Evolutionary conservation across 2,888 invertebrate species (phyloP), one percentile per base, ranked within the genome.

Genomic region (Tipula lateralis): DNA sequence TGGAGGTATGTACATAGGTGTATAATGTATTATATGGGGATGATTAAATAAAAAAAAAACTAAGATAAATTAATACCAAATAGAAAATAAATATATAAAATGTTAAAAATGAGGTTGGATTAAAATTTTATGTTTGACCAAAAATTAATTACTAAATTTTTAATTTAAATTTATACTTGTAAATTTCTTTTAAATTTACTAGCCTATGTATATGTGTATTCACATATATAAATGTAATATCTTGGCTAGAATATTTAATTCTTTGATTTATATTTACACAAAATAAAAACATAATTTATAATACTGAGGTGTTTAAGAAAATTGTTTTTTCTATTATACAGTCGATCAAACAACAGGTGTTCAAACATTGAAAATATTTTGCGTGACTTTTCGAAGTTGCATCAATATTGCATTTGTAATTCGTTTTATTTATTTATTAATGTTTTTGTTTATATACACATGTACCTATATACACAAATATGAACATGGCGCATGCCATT

Each of bases 101-200:
- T 66, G 24, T 66, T 66, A 66, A 24, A 66, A 66, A 66, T 66
- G 66, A 66, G 66, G 66, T 66, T 66, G 66, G 66, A 66, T 66
- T 50, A 66, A 66, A 66, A 66, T 66, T 66, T 66, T 66, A 66
- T 66, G 66, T 66, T 66, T 66, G 24, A 66, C 66, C 66, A 66
- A 66, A 66, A 66, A 66, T 66, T 66, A 66, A 66, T 66, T 66
- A 66, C 66, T 66, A 66, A 66, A 66, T 66, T 66, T 66, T 66
- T 66, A 66, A 66, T 66, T 66, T 66, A 66, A 66, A 66, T 66
- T 66, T 66, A 66, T 66, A 66, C 24, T 24, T 66, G 66, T 7
- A 24, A 66, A 66, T 66, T 66, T 66, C 66, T 66, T 66, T 66
- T 66, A 66, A 66, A 66, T 66, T 66, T 66, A 66, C 66, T 66